These are phyloP conservation scores for Isichthys henryi DNA, from an alignment of 2,113 vertebrate genomes.

Conservation along the genomic window DNA sequence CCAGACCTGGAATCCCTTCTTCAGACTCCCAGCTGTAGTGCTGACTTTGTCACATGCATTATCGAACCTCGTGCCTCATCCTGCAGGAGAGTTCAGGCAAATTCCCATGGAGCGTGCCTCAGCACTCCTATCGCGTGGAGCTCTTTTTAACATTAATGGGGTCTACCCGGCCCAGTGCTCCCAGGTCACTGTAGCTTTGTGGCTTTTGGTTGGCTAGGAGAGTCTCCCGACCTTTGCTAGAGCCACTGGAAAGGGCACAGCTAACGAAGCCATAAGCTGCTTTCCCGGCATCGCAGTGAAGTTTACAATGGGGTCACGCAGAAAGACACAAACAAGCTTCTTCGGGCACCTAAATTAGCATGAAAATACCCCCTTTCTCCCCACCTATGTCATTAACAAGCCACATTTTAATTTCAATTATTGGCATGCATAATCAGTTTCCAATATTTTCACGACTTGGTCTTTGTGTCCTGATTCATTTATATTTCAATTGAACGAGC, in stretches of 20 bases:
- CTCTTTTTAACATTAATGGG: constrained; percentile 36
- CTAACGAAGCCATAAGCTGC: constrained; percentile 33
- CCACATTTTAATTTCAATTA: constrained; percentile 19
- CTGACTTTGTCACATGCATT: not conserved
- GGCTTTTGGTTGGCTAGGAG: constrained; percentile 22
- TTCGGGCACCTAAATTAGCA: constrained; percentile 32
- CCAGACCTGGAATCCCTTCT: not conserved
- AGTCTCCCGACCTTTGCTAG: constrained; percentile 26
- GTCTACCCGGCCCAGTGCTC: constrained; percentile 31
- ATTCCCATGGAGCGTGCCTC: constrained; percentile 24
- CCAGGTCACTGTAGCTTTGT: constrained; percentile 22
- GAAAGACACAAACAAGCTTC: constrained; percentile 27
- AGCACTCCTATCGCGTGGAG: constrained; percentile 22
- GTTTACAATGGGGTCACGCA: constrained; percentile 29
- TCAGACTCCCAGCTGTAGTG: not conserved
- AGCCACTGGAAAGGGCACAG: constrained; percentile 30
- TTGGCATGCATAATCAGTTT: constrained; percentile 21
- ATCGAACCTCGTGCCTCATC: not conserved
- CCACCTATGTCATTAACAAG: constrained; percentile 25
- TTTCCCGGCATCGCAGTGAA: constrained; percentile 30
- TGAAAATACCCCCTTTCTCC: constrained; percentile 11
- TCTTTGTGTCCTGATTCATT: not conserved
- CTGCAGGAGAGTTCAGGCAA: constrained; percentile 8
- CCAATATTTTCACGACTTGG: constrained; percentile 11
- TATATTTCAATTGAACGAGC: not conserved